Conservation (phyloP, 2,888 invertebrate genomes). For the Lapara coniferarum region DNA sequence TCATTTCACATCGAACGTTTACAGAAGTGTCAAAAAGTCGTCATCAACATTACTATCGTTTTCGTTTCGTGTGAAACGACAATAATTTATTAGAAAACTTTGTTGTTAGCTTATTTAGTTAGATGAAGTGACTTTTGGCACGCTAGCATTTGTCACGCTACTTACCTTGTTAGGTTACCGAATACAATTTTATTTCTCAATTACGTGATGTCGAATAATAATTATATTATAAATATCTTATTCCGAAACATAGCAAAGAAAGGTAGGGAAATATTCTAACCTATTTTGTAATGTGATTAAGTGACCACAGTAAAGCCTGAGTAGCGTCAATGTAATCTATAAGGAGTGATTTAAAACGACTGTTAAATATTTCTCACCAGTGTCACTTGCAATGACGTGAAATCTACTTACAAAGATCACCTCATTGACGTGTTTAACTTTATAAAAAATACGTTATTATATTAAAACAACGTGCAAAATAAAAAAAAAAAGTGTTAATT, state of each 20-base stretch:
- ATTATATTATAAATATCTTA: neutral
- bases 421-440: too few species aligned
- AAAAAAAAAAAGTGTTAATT: too few species aligned
- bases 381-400: too few species aligned
- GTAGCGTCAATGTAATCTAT: too few species aligned
- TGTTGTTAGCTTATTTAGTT: conserved; percentile 35
- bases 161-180: conserved; percentile 18
- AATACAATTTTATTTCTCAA: conserved; percentile 17
- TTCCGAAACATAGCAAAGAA: neutral
- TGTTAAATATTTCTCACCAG: too few species aligned
- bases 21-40: conserved; percentile 25
- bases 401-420: too few species aligned
- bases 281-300: too few species aligned
- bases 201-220: conserved; percentile 8
- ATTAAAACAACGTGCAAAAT: too few species aligned
- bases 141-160: conserved; percentile 51
- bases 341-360: too few species aligned
- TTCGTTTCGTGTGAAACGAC: conserved; percentile 30
- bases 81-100: conserved; percentile 30
- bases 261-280: neutral
- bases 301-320: too few species aligned
- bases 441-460: too few species aligned
- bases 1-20: conserved; percentile 23
- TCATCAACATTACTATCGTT: conserved; percentile 23
- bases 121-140: conserved; percentile 55